A percentile compares a stretch with the other conserved stretches of the same genome.
Conservation (phyloP, 2,113 vertebrate species). For the Echinops telfairi region DNA sequence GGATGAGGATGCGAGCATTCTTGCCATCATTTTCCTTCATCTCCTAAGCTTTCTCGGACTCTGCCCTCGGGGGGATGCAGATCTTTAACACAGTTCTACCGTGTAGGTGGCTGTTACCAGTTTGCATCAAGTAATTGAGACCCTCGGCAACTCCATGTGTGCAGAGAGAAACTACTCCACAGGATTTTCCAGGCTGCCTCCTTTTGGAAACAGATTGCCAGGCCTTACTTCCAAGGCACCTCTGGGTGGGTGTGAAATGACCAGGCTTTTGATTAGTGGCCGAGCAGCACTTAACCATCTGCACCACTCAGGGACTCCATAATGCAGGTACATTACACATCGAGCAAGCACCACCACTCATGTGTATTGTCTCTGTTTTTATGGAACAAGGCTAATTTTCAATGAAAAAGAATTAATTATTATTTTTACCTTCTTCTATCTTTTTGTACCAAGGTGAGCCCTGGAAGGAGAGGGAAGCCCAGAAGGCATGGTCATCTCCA, state of each 20-base stretch:
- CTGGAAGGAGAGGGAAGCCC: not conserved
- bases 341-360: fast-evolving
- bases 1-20: not conserved
- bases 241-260: not conserved
- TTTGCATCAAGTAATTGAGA: not conserved
- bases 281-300: not conserved
- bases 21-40: constrained; percentile 8
- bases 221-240: not conserved
- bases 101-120: not conserved
- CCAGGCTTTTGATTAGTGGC: not conserved
- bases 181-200: not conserved
- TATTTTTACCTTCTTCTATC: not conserved
- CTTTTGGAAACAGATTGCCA: not conserved
- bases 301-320: not conserved
- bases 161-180: not conserved
- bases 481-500: not conserved
- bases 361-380: not conserved
- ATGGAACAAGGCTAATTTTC: not conserved
- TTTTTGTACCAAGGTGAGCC: not conserved
- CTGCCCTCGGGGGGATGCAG: not conserved
- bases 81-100: not conserved
- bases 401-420: not conserved
- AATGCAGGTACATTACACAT: not conserved
- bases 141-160: not conserved
- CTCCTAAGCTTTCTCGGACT: not conserved